Evolutionary conservation across 2,888 invertebrate genomes (phyloP), one percentile per base, ranked within the genome.

Genomic region (Rhagium mordax): DNA sequence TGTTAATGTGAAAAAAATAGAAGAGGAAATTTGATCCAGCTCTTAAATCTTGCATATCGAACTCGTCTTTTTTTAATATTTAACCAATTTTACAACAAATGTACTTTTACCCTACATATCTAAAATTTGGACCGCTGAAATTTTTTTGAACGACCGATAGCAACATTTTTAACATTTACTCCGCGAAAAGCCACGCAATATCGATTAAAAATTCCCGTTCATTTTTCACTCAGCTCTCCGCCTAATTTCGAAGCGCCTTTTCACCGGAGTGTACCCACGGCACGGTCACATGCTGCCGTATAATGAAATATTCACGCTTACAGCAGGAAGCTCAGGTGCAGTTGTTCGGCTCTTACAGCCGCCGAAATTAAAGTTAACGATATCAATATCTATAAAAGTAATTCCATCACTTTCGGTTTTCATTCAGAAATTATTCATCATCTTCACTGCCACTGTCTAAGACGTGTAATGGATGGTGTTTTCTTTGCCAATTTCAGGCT

Each of bases 381-480:
- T 85, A 85, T 86, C 84, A 84, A 85, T 85, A 85, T 86, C 85
- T 84, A 82, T 84, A 84, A 85, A 84, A 84, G 85, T 85, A 82
- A 84, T 85, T 85, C 84, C 83, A 81, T 85, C 85, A 86, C 86
- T 86, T 85, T 86, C 84, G 77, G 78, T 83, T 82, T 81, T 78
- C 72, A 67, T 66, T 71, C 24, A 24, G 72, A 74, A 81, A 83
- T 82, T 82, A 82, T 83, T 82, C 79, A 81, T 82, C 79, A 70
- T 75, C 64, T 29, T 70, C 72, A 71, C 71, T 70, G 74, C 74
- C 66, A 72, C 53, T 62, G 47, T 16, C 60, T 60, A 16, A 18
- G 61, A 41, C 33, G 55, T 41, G 33, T 75, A 72, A 75, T 70
- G 62, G 74, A 75, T 75, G 70, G 70, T 65, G 71, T 74, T 74